Base-by-base conservation (phyloP, 2,888 invertebrate species). In the Teinopalpus imperialis region DNA sequence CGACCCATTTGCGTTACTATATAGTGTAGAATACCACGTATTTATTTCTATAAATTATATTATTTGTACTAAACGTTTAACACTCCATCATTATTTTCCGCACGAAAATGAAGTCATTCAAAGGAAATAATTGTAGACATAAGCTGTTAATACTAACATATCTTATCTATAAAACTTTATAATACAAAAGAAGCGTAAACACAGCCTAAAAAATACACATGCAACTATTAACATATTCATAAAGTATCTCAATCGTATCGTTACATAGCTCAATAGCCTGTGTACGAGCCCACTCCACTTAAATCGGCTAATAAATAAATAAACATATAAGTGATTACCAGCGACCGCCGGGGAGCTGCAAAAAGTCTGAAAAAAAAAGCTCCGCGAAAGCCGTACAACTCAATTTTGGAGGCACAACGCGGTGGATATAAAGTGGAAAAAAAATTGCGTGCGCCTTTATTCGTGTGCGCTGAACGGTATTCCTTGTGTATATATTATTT, bases 331-430 rank as follows among this genome's bases (percentile, higher is more conserved):
- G 74, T 81, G 81, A 82, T 83, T 80, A 77, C 74, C 59, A 68
- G 53, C 58, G 83, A 80, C 85, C 86, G 83, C 85, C 86, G 65
- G 70, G 70, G 69, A 72, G 74, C 56, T 65, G 61, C 73, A 80
- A 81, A 81, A 78, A 71, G 69, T 48, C 50, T 47, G 63, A 66
- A 74, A 63, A 53, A 56, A 68, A 74, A 74, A 68, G 63, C 53
- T 51, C 57, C 66, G 71, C 81, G 72, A 77, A 77, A 75, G 68
- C 71, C 71, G 78, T 78, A 87, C 86, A 87, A 85, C 86, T 87
- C 86, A 87, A 87, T 87, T 87, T 87, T 83, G 86, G 86, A 81
- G 80, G 78, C 80, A 68, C 80, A 78, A 54, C 72, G 69, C 79
- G 70, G 63, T 66, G 69, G 69, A 80, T 81, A 81, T 75, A 82